Conservation (phyloP, 1,140 invertebrate species). For the Leptinotarsa undecemlineata region DNA sequence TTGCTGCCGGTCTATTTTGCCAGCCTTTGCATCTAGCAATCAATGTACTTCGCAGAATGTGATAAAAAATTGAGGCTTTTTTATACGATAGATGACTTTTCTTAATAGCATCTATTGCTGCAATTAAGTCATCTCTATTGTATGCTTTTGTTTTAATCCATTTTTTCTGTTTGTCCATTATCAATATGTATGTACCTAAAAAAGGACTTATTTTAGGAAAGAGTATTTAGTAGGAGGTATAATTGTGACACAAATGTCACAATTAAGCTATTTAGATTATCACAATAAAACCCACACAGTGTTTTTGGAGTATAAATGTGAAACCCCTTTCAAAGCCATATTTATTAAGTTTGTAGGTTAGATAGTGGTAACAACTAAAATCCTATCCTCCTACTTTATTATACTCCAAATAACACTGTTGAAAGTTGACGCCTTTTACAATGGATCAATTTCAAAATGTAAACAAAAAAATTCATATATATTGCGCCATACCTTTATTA, state of each 20-base stretch:
- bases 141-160: not conserved
- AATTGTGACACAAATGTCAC: constrained; percentile 1
- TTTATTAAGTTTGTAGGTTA: too few relatives aligned
- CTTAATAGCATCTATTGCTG: not conserved
- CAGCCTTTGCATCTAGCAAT: not conserved
- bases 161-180: not conserved
- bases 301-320: constrained; percentile 8
- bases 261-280: not conserved
- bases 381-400: too few relatives aligned
- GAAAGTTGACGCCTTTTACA: too few relatives aligned
- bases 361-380: too few relatives aligned
- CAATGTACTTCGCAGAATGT: not conserved
- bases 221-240: not conserved
- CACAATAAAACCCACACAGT: not conserved
- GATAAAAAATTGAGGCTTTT: not conserved
- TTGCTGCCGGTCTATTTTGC: constrained; percentile 25
- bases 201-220: not conserved
- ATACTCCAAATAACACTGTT: too few relatives aligned
- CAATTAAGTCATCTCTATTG: not conserved
- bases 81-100: not conserved
- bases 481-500: too few relatives aligned
- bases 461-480: too few relatives aligned
- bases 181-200: not conserved
- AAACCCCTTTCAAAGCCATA: not conserved
- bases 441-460: too few relatives aligned